Evolutionary conservation across 2,113 vertebrate species (phyloP).

Genomic region (Oryctolagus cuniculus): DNA sequence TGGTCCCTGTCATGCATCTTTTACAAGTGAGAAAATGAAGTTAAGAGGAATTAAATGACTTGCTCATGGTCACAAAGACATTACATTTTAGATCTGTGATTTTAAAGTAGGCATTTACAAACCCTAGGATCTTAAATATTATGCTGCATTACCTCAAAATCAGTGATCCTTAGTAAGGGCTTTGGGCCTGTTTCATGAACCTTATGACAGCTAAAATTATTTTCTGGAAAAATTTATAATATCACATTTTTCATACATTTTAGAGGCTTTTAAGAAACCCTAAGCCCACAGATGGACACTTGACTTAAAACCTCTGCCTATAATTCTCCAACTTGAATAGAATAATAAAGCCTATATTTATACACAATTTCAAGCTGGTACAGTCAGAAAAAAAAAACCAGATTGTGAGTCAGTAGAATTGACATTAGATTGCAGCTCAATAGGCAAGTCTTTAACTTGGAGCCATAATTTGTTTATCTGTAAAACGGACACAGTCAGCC

Average conservation of each 20-base stretch:
- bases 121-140: not conserved
- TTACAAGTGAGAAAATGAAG: too few species aligned
- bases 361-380: slow-evolving; percentile 22
- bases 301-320: slow-evolving; percentile 50
- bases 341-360: slow-evolving; percentile 44
- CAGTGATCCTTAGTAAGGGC: not conserved
- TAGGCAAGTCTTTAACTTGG: slow-evolving; percentile 13
- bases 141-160: not conserved
- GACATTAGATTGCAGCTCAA: slow-evolving; percentile 6
- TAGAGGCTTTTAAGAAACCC: slow-evolving; percentile 30
- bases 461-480: not conserved
- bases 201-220: not conserved
- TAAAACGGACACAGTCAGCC: not conserved
- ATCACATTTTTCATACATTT: slow-evolving; percentile 21
- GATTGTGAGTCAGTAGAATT: slow-evolving; percentile 17
- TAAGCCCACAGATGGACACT: slow-evolving; percentile 12
- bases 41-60: not conserved
- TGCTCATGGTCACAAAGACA: not conserved
- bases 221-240: slow-evolving; percentile 18
- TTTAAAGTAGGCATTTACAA: not conserved
- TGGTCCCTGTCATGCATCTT: too few species aligned
- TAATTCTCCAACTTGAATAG: slow-evolving; percentile 45
- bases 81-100: not conserved
- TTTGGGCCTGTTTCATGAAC: not conserved
- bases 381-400: slow-evolving; percentile 37